Percentiles rank a stretch among this genome's conserved stretches.
Evolutionary conservation across 2,888 invertebrate species (phyloP).

Genomic region (Hecatera dysodea): DNA sequence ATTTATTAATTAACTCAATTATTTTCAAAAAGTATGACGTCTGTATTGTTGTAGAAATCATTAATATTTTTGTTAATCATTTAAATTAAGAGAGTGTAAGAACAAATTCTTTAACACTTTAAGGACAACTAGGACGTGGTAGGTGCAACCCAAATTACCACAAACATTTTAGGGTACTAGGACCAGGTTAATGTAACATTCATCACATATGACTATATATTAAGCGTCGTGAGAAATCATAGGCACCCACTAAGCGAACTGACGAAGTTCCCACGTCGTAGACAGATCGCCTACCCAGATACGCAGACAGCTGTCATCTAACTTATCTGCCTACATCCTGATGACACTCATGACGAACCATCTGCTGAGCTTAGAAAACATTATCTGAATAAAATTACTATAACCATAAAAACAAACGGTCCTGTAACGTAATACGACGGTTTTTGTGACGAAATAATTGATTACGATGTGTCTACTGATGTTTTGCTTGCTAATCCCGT

Average conservation of each 20-base stretch:
- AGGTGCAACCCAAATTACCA: not conserved
- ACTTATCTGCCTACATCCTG: conserved; percentile 27
- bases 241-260: not conserved
- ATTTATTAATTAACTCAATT: not conserved
- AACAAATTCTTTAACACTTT: not conserved
- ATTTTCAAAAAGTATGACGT: too few relatives aligned
- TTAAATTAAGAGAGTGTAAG: not conserved
- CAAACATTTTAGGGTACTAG: not conserved
- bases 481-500: conserved; percentile 8
- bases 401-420: conserved; percentile 42
- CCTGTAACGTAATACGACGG: conserved; percentile 25
- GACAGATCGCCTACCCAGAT: conserved; percentile 38
- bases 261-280: conserved; percentile 21
- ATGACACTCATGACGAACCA: conserved; percentile 16
- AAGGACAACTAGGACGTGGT: not conserved
- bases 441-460: conserved; percentile 31
- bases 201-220: conserved; percentile 14
- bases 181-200: too few relatives aligned
- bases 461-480: conserved; percentile 11
- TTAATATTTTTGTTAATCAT: not conserved
- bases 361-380: conserved; percentile 17
- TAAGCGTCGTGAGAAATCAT: not conserved
- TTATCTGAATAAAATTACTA: conserved; percentile 41
- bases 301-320: conserved; percentile 25
- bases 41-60: not conserved